Percentiles rank a stretch among this genome's conserved stretches.
These are phyloP conservation scores for Diplosoma virens DNA, from an alignment of 23 tunicate genomes.

Conservation along the genomic window DNA sequence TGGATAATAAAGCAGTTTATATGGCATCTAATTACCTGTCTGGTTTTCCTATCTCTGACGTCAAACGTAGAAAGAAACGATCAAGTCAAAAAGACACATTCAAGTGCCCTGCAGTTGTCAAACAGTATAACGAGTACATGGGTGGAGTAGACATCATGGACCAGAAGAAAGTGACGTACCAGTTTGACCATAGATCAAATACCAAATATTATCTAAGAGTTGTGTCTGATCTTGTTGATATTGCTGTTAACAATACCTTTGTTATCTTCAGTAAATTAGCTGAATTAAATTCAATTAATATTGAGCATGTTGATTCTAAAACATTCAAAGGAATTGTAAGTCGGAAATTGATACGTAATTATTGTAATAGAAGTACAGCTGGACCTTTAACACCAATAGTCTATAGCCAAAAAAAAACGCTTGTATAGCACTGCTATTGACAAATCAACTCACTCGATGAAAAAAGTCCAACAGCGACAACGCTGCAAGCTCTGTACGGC, in stretches of 20 bases:
- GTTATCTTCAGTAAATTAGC: slow-evolving; percentile 10
- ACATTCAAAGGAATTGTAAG: background rate
- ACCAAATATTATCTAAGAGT: slow-evolving; percentile 1
- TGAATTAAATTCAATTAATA: too few relatives aligned
- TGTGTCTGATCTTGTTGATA: slow-evolving; percentile 2
- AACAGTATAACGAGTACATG: background rate
- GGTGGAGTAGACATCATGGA: slow-evolving; percentile 5
- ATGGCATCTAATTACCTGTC: slow-evolving; percentile 7
- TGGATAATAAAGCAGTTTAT: slow-evolving; percentile 4
- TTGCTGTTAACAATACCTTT: slow-evolving; percentile 8
- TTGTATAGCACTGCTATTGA: too few relatives aligned
- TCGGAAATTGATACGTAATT: too few relatives aligned
- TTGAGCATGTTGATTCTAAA: background rate
- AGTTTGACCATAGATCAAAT: slow-evolving; percentile 20
- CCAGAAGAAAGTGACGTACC: slow-evolving; percentile 14
- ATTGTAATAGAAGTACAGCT: too few relatives aligned
- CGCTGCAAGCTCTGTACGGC: too few relatives aligned
- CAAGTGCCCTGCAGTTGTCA: background rate
- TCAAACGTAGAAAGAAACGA: background rate
- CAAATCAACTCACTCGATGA: too few relatives aligned
- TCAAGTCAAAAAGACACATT: background rate
- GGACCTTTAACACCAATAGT: too few relatives aligned
- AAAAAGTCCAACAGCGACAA: too few relatives aligned
- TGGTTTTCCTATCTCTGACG: background rate
- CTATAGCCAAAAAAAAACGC: too few relatives aligned